A percentile compares a stretch with the other conserved stretches of the same genome.
Conservation (phyloP, 1,140 invertebrate species). For the Bombus affinis region DNA sequence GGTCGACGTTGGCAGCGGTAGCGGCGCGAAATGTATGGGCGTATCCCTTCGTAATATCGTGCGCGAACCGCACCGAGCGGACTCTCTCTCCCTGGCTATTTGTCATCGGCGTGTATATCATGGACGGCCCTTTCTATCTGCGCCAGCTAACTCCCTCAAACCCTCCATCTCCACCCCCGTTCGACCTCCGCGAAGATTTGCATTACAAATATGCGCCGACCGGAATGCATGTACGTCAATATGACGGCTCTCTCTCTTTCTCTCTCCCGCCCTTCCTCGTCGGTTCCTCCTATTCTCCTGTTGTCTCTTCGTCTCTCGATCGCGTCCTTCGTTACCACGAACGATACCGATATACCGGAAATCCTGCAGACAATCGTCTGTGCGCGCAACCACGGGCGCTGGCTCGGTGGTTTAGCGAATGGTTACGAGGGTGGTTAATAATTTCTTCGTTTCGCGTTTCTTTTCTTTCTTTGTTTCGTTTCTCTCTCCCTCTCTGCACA, state of each 20-base stretch:
- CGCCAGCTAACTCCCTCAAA: slow-evolving; percentile 41
- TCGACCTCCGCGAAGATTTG: slow-evolving; percentile 73
- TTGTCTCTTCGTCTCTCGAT: slow-evolving; percentile 23
- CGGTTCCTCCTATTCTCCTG: neutral
- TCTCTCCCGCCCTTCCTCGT: neutral
- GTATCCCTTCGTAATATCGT: slow-evolving; percentile 68
- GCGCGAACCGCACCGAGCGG: slow-evolving; percentile 62
- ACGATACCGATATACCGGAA: slow-evolving; percentile 43
- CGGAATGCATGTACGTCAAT: slow-evolving; percentile 72
- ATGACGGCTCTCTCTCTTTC: slow-evolving; percentile 65
- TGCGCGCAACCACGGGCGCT: neutral
- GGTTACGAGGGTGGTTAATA: neutral
- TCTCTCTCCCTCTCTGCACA: neutral
- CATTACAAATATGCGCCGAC: slow-evolving; percentile 75
- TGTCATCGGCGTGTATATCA: slow-evolving; percentile 74
- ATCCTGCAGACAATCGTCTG: slow-evolving; percentile 30
- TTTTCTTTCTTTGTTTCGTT: neutral
- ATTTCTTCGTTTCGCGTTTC: neutral
- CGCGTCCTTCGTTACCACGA: slow-evolving; percentile 28
- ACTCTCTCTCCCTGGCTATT: slow-evolving; percentile 70
- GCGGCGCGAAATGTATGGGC: slow-evolving; percentile 70
- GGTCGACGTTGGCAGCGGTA: slow-evolving; percentile 58
- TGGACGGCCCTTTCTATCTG: slow-evolving; percentile 66
- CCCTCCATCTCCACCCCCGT: slow-evolving; percentile 34
- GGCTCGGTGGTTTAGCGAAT: neutral